phyloP scores from a whole-genome alignment of 2,888 invertebrate species.

The Chaetogeoica ovagalla region DNA sequence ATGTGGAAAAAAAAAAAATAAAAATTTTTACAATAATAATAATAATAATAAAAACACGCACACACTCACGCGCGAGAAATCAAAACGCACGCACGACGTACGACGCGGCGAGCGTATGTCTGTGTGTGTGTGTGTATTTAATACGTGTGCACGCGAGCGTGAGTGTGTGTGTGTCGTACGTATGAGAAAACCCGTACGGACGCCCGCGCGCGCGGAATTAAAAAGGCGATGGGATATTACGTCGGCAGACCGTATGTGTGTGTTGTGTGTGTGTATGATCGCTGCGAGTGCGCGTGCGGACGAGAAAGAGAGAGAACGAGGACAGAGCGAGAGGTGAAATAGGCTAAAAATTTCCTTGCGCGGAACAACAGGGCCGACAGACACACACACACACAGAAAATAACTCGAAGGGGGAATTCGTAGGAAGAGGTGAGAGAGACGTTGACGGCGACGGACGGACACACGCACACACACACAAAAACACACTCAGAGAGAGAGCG shows the following conservation, averaged over 20 bases:
- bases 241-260: slow-evolving; percentile 27
- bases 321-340: slow-evolving; percentile 37
- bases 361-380: slow-evolving; percentile 51
- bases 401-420: slow-evolving; percentile 47
- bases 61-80: no score
- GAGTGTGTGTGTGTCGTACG: neutral
- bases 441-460: neutral
- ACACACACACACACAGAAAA: no score
- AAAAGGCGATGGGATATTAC: slow-evolving; percentile 44
- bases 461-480: slow-evolving; percentile 11
- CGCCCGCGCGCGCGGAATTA: slow-evolving; percentile 49
- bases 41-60: neutral
- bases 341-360: slow-evolving; percentile 52
- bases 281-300: neutral
- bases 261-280: slow-evolving; percentile 10
- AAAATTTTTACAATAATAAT: no score
- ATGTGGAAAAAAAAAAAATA: no score
- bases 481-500: slow-evolving; percentile 45
- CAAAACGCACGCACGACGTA: slow-evolving; percentile 22
- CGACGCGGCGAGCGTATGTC: neutral
- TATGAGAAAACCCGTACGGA: slow-evolving; percentile 37
- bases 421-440: no score
- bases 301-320: neutral
- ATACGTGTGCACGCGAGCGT: neutral
- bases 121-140: neutral